Conservation (phyloP, 2,888 invertebrate species). For the Epinotia bilunana region DNA sequence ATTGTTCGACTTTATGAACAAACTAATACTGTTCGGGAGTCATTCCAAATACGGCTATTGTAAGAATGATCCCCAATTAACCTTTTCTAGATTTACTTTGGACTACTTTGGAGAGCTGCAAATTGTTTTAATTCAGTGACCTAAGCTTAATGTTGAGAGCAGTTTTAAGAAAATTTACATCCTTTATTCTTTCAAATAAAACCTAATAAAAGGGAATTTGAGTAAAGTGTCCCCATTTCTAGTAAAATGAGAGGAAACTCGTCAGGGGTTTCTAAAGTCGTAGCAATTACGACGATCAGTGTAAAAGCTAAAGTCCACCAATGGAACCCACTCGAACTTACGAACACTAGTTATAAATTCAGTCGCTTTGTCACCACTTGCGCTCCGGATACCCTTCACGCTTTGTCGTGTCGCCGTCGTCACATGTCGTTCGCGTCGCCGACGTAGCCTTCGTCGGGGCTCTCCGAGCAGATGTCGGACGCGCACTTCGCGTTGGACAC, state of each 20-base stretch:
- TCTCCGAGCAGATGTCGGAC: constrained; percentile 87
- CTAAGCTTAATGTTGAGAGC: constrained; percentile 10
- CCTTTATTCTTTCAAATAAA: constrained; percentile 25
- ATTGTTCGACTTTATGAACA: constrained; percentile 20
- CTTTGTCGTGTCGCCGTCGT: constrained; percentile 82
- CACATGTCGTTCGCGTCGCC: constrained; percentile 91
- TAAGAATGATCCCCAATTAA: constrained; percentile 21
- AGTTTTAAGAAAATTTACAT: constrained; percentile 18
- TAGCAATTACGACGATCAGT: constrained; percentile 22
- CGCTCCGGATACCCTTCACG: constrained; percentile 77
- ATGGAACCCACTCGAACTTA: constrained; percentile 51
- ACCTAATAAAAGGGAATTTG: constrained; percentile 17
- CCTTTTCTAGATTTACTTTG: constrained; percentile 17
- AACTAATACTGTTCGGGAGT: constrained; percentile 16
- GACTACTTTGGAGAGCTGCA: constrained; percentile 18
- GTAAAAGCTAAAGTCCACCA: constrained; percentile 33
- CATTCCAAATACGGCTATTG: constrained; percentile 14
- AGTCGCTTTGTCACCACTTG: constrained; percentile 82
- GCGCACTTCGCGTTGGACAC: constrained; percentile 80
- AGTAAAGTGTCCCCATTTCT: neutral
- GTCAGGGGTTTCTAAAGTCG: constrained; percentile 21
- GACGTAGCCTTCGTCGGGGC: constrained; percentile 95
- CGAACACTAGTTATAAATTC: constrained; percentile 74
- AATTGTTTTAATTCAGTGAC: constrained; percentile 27
- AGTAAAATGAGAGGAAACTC: constrained; percentile 6